phyloP scores from a whole-genome alignment of 1,140 invertebrate species.

The Drosophila punjabiensis region DNA sequence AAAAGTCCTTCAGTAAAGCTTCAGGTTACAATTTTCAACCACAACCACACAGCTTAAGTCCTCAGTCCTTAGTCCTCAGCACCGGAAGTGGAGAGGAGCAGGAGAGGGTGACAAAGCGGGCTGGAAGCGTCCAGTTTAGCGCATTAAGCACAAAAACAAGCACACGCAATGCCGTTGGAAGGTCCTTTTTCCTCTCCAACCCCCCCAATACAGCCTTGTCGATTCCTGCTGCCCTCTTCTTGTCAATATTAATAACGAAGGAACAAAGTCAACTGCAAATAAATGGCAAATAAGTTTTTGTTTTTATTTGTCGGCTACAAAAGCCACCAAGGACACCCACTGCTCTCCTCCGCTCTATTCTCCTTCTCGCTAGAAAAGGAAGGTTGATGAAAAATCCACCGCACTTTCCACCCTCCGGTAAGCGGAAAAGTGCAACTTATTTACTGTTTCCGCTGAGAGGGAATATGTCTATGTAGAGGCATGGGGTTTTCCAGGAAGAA shows the following conservation, averaged over 20 bases:
- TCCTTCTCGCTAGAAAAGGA: background rate
- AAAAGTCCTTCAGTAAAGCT: conserved; percentile 76
- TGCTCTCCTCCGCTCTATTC: conserved; percentile 5
- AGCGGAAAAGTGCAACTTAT: conserved; percentile 78
- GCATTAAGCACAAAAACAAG: conserved; percentile 76
- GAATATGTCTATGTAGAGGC: conserved; percentile 15
- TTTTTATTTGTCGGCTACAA: conserved; percentile 64
- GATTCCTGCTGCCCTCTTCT: conserved; percentile 18
- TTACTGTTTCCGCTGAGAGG: conserved; percentile 59
- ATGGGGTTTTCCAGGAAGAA: conserved; percentile 13
- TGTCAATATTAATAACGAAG: conserved; percentile 76
- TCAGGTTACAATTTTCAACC: conserved; percentile 75
- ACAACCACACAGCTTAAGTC: conserved; percentile 66
- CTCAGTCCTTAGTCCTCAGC: conserved; percentile 28
- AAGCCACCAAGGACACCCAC: conserved; percentile 61
- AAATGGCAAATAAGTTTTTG: conserved; percentile 76
- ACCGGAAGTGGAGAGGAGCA: conserved; percentile 56
- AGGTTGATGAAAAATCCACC: conserved; percentile 34
- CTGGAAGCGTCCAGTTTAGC: conserved; percentile 49
- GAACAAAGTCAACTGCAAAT: conserved; percentile 73
- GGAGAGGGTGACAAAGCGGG: conserved; percentile 1
- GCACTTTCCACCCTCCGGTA: conserved; percentile 17
- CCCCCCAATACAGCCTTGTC: conserved; percentile 24
- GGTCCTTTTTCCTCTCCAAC: conserved; percentile 26
- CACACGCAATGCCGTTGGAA: conserved; percentile 46